Evolutionary conservation across 2,888 invertebrate species (phyloP), one percentile per base, ranked within the genome.

Genomic region (Spialia ferax): DNA sequence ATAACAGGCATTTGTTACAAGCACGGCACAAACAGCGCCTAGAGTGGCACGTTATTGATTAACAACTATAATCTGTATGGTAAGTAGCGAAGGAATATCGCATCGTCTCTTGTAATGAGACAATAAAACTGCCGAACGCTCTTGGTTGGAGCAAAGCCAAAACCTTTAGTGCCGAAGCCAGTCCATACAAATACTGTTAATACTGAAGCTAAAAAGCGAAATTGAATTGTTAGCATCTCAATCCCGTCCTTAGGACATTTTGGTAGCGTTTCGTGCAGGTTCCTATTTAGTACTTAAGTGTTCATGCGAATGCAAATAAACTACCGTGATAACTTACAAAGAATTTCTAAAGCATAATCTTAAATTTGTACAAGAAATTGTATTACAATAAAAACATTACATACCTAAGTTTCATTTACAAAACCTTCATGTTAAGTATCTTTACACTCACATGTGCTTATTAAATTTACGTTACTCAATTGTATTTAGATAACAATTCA

Each of bases 121-220:
- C 83, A 83, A 85, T 84, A 79, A 85, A 85, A 85, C 81, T 79
- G 83, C 82, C 83, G 85, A 85, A 87, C 86, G 83, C 84, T 82
- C 83, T 80, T 79, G 80, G 80, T 82, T 88, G 89, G 91, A 90
- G 82, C 75, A 76, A 87, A 86, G 91, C 92, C 89, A 90, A 88
- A 77, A 75, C 81, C 82, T 83, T 79, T 81, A 83, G 84, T 83
- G 88, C 86, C 83, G 82, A 91, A 90, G 90, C 90, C 85, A 80
- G 83, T 79, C 84, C 87, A 83, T 83, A 87, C 82, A 86, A 84
- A 84, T 82, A 83, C 85, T 80, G 77, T 83, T 83, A 89, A 81
- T 78, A 86, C 83, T 82, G 76, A 85, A 91, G 91, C 91, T 86
- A 91, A 89, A 88, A 92, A 91, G 91, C 92, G 92, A 92, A 93